These are phyloP conservation scores for Chalcis sispes DNA, from an alignment of 2,888 invertebrate genomes.

Conservation along the genomic window DNA sequence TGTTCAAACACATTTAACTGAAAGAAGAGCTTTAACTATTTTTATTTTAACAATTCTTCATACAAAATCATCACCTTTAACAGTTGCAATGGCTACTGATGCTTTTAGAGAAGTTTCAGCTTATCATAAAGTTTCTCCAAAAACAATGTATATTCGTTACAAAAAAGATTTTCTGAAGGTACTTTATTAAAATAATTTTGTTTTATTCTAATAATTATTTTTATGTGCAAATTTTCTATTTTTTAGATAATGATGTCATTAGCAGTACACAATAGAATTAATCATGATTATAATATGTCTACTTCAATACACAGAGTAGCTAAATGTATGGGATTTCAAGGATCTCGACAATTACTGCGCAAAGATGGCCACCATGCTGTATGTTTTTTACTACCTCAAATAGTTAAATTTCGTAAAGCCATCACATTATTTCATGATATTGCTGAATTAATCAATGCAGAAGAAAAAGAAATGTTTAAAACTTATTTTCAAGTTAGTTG, in stretches of 20 bases:
- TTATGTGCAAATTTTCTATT: constrained; percentile 22
- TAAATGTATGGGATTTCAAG: constrained; percentile 83
- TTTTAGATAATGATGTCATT: constrained; percentile 77
- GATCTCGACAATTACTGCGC: constrained; percentile 82
- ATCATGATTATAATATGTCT: constrained; percentile 79
- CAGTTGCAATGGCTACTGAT: constrained; percentile 78
- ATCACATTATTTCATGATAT: constrained; percentile 82
- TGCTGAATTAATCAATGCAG: constrained; percentile 79
- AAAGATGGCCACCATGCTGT: constrained; percentile 84
- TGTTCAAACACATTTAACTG: constrained; percentile 66
- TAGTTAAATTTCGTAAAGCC: constrained; percentile 78
- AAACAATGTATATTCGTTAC: constrained; percentile 80
- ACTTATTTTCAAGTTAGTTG: constrained; percentile 77
- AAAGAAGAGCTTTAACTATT: constrained; percentile 78
- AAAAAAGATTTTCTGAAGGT: constrained; percentile 78
- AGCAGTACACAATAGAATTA: constrained; percentile 79
- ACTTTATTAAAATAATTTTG: constrained; percentile 31
- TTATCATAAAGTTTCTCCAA: constrained; percentile 78
- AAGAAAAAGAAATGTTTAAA: constrained; percentile 79
- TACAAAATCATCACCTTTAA: constrained; percentile 79
- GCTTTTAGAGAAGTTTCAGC: constrained; percentile 80
- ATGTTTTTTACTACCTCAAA: constrained; percentile 80
- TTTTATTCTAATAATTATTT: constrained; percentile 1
- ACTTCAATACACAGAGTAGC: constrained; percentile 81
- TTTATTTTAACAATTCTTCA: constrained; percentile 79